Conservation (phyloP, 2,888 invertebrate species). For the Platerodrilus igneus region DNA sequence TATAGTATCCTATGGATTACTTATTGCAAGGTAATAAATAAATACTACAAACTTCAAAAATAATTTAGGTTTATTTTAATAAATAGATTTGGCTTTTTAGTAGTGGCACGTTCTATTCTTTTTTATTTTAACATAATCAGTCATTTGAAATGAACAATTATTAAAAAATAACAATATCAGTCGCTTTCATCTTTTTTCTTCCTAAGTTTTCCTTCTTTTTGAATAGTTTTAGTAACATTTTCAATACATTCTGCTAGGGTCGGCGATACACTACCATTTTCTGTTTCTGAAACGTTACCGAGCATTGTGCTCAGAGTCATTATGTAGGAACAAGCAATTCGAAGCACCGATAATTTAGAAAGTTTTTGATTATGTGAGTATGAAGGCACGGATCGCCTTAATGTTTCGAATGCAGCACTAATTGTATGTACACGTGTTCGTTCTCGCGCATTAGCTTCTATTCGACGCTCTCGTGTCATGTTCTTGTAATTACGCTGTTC, state of each 20-base stretch:
- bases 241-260: constrained; percentile 76
- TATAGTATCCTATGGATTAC: too few relatives aligned
- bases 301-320: constrained; percentile 77
- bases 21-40: too few relatives aligned
- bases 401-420: constrained; percentile 89
- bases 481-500: constrained; percentile 90
- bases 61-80: too few relatives aligned
- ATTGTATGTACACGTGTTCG: constrained; percentile 92
- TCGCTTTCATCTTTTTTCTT: constrained; percentile 74
- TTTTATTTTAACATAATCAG: too few relatives aligned
- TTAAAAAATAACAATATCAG: constrained; percentile 20
- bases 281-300: constrained; percentile 60
- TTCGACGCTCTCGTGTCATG: constrained; percentile 87
- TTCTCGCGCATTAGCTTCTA: constrained; percentile 92
- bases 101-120: too few relatives aligned
- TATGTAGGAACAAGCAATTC: constrained; percentile 92
- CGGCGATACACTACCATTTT: constrained; percentile 50
- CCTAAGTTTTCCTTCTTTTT: constrained; percentile 83
- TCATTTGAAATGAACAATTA: too few relatives aligned
- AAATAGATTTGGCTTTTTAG: too few relatives aligned
- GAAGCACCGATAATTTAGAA: constrained; percentile 85
- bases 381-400: constrained; percentile 78
- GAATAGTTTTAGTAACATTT: constrained; percentile 84
- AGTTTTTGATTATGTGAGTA: constrained; percentile 92
- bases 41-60: too few relatives aligned